Percentiles rank a stretch among this genome's conserved stretches.
Conservation (phyloP, 2,888 invertebrate genomes). For the Chrysopilus asiliformis region DNA sequence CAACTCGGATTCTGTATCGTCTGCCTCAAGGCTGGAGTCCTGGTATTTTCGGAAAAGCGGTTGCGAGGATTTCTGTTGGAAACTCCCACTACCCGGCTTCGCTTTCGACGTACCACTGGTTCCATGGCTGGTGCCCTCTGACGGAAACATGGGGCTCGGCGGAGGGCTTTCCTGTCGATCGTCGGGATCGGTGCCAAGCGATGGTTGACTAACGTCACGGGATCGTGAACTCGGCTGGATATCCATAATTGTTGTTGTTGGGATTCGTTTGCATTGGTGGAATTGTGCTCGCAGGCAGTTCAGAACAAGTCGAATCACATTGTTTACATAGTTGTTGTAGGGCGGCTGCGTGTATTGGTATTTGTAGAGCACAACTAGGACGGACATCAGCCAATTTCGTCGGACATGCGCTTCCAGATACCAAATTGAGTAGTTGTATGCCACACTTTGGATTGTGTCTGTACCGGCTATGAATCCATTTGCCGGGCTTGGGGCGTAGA, state of each 20-base stretch:
- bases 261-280: conserved; percentile 78
- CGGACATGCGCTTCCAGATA: conserved; percentile 75
- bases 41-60: conserved; percentile 39
- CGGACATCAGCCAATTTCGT: conserved; percentile 83
- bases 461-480: conserved; percentile 39
- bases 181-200: conserved; percentile 54
- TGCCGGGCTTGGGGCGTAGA: conserved; percentile 71
- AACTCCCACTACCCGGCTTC: conserved; percentile 40
- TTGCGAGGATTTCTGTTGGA: conserved; percentile 53
- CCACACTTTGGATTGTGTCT: conserved; percentile 45
- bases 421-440: conserved; percentile 67
- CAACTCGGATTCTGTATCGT: conserved; percentile 78
- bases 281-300: conserved; percentile 86
- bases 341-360: conserved; percentile 64
- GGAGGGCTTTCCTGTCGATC: conserved; percentile 43
- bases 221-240: conserved; percentile 43
- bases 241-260: conserved; percentile 64
- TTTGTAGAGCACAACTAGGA: conserved; percentile 91
- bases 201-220: conserved; percentile 60
- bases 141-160: conserved; percentile 47
- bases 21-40: conserved; percentile 51
- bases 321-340: conserved; percentile 56
- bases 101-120: conserved; percentile 33
- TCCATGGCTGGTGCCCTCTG: conserved; percentile 39
- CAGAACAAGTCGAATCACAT: conserved; percentile 75